Evolutionary conservation across 1,140 invertebrate species (phyloP).

Genomic region (Drosophila rhopaloa): DNA sequence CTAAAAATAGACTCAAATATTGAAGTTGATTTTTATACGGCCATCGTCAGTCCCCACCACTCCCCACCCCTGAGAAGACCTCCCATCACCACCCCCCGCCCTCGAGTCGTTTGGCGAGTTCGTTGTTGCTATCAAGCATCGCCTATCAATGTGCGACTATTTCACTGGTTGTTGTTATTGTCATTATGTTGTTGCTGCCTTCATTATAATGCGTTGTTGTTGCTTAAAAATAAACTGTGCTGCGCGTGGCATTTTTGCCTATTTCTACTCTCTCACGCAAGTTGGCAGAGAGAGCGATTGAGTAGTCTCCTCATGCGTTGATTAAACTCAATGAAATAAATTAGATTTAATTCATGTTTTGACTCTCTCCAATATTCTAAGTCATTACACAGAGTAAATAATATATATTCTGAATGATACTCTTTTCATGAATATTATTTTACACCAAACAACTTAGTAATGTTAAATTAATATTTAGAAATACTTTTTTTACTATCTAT

Average conservation of each 20-base stretch:
- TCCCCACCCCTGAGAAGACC: not conserved
- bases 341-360: conserved; percentile 74
- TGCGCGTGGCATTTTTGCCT: conserved; percentile 75
- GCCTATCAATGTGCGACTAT: conserved; percentile 77
- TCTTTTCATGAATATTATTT: no score
- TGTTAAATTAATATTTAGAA: no score
- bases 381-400: not conserved
- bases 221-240: conserved; percentile 78
- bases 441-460: no score
- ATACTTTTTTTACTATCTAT: no score
- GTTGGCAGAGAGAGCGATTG: conserved; percentile 4
- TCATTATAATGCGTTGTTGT: conserved; percentile 81
- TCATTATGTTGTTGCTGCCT: conserved; percentile 48
- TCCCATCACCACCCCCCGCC: conserved; percentile 18
- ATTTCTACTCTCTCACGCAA: conserved; percentile 20
- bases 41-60: conserved; percentile 33
- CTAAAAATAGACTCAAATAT: conserved; percentile 84
- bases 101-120: conserved; percentile 16
- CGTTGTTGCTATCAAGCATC: conserved; percentile 73
- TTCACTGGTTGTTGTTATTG: conserved; percentile 41
- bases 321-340: conserved; percentile 72
- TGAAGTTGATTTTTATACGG: conserved; percentile 79
- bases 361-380: not conserved
- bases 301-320: conserved; percentile 36
- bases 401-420: not conserved